A percentile compares a stretch with the other conserved stretches of the same genome.
Conservation (phyloP, 2,113 vertebrate genomes). For the Podiceps cristatus region DNA sequence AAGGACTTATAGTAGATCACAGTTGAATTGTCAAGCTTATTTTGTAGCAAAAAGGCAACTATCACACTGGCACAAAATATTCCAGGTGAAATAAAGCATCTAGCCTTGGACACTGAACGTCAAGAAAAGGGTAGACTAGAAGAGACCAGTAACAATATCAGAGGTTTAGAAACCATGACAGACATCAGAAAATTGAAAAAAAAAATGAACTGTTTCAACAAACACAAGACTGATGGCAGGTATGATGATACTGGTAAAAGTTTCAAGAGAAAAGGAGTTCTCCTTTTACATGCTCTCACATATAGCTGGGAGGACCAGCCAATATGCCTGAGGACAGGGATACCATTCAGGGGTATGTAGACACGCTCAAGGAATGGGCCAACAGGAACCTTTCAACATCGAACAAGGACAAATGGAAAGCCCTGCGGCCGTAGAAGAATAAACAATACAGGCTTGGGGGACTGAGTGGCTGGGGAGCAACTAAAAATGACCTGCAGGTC, state of each 20-base stretch:
- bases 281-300: background rate
- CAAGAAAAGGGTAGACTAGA: background rate
- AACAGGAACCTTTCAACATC: background rate
- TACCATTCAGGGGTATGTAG: background rate
- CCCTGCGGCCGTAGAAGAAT: background rate
- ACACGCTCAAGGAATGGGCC: background rate
- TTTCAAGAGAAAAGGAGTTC: background rate
- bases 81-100: background rate
- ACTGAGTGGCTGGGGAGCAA: background rate
- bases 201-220: background rate
- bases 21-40: background rate
- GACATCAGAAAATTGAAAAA: background rate
- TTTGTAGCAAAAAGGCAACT: background rate
- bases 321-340: fast-evolving
- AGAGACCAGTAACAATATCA: background rate
- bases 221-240: background rate
- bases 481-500: background rate
- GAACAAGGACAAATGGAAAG: background rate
- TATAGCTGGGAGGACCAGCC: background rate
- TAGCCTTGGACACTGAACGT: background rate
- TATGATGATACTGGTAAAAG: background rate
- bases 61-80: background rate
- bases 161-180: background rate
- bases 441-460: background rate
- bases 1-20: background rate